Base-by-base conservation (phyloP, 2,888 invertebrate species). In the Nudaria mundana region DNA sequence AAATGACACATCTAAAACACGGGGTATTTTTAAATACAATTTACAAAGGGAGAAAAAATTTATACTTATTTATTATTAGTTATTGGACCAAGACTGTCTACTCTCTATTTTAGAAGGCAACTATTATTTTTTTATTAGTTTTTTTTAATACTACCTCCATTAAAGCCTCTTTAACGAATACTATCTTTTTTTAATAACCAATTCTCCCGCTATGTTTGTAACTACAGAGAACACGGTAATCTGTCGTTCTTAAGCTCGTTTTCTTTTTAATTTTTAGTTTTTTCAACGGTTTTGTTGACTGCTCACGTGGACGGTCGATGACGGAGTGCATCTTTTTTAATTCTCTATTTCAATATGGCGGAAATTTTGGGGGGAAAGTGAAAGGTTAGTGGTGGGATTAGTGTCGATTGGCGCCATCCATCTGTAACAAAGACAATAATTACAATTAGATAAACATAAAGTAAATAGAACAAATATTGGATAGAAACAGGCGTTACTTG, bases 81-180 rank as follows among this genome's bases (percentile, higher is more conserved):
- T 53, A 71, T 86, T 86, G 86, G 86, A 86, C 86, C 86, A 73
- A 76, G 58, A 75, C 75, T 63, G 62, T 61, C 77, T 72, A 74
- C 74, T 42, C 74, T 42, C 67, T 79, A 73, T 71, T 35, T n/a
- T 61, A 78, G 77, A 86, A 86, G 86, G 85, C 86, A 85, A 76
- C 80, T 82, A 83, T n/a, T n/a, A n/a, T 76, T 25, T 66, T 63
- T 58, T 53, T 45, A 52, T 54, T 55, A 55, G 48, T 60, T 58
- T 58, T 41, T 56, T 58, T 41, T 56, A 63, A 65, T 53, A 52
- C 40, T 55, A 55, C 44, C 37, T 48, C 60, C 55, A 53, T 68
- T 69, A 69, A 71, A 71, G 66, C 71, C 63, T 71, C 52, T 42
- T 60, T 33, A 48, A 55, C 22, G 33, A 44, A 58, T 61, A 59